Conservation (phyloP, 2,888 invertebrate genomes). For the Apamea epomidion region DNA sequence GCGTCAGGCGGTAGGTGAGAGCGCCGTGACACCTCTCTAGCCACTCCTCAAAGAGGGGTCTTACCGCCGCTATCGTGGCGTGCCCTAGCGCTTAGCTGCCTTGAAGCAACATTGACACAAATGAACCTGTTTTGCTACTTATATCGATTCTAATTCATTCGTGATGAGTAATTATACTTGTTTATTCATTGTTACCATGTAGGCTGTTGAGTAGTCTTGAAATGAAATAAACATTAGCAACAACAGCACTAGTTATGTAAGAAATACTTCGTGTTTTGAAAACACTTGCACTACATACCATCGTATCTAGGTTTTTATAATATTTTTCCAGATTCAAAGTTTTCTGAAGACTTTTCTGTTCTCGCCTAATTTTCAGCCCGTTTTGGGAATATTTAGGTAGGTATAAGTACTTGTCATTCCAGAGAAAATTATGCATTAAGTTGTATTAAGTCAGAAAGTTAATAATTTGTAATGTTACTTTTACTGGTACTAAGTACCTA, state of each 20-base stretch:
- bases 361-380: background rate
- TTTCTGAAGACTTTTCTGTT: background rate
- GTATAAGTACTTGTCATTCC: background rate
- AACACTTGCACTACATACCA: background rate
- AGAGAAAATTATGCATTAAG: background rate
- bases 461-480: background rate
- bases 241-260: background rate
- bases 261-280: background rate
- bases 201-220: conserved; percentile 9
- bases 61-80: no score
- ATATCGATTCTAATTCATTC: conserved; percentile 39
- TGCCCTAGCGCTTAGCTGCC: conserved; percentile 20
- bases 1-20: no score
- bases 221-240: conserved; percentile 9
- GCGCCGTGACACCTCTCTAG: no score
- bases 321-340: background rate
- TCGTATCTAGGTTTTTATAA: background rate
- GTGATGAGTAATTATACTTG: conserved; percentile 48
- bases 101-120: conserved; percentile 60
- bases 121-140: conserved; percentile 43
- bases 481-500: background rate
- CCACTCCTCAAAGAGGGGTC: no score
- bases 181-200: conserved; percentile 47
- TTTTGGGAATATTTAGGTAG: background rate
- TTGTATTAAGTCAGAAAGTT: background rate